phyloP scores from a whole-genome alignment of 1,140 invertebrate genomes.

The Chionoecetes opilio region DNA sequence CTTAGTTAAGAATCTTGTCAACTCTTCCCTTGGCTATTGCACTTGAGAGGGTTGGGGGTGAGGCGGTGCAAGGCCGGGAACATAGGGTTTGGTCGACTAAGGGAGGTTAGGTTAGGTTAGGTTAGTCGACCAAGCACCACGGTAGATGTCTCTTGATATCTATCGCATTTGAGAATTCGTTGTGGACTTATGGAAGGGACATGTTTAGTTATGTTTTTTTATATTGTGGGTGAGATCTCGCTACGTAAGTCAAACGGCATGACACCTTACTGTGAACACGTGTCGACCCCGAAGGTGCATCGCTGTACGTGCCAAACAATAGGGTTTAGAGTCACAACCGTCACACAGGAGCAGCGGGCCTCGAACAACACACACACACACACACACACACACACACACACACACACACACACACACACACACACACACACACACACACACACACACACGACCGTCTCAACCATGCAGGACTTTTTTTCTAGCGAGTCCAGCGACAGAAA shows the following conservation, averaged over 20 bases:
- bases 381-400: too few species aligned
- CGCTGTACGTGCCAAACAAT: background rate
- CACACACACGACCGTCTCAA: background rate
- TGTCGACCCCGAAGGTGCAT: background rate
- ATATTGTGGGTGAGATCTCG: background rate
- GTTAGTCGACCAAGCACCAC: too few species aligned
- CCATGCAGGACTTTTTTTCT: slow-evolving; percentile 5
- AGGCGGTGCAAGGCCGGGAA: background rate
- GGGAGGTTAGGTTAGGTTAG: too few species aligned
- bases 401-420: background rate
- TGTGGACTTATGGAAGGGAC: background rate
- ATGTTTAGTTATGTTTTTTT: background rate
- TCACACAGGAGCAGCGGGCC: background rate
- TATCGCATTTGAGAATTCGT: background rate
- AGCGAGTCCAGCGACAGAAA: slow-evolving; percentile 31
- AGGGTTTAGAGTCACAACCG: background rate
- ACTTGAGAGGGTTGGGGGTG: background rate
- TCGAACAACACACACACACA: background rate
- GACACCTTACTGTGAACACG: background rate
- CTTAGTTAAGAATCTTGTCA: too few species aligned
- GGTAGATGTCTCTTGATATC: background rate
- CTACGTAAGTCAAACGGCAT: background rate
- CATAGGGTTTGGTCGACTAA: too few species aligned
- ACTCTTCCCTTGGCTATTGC: too few species aligned
- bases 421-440: slow-evolving; percentile 10